A percentile compares a stretch with the other conserved stretches of the same genome.
These are phyloP conservation scores for Amiota mariae DNA, from an alignment of 2,888 invertebrate species.

Conservation along the genomic window DNA sequence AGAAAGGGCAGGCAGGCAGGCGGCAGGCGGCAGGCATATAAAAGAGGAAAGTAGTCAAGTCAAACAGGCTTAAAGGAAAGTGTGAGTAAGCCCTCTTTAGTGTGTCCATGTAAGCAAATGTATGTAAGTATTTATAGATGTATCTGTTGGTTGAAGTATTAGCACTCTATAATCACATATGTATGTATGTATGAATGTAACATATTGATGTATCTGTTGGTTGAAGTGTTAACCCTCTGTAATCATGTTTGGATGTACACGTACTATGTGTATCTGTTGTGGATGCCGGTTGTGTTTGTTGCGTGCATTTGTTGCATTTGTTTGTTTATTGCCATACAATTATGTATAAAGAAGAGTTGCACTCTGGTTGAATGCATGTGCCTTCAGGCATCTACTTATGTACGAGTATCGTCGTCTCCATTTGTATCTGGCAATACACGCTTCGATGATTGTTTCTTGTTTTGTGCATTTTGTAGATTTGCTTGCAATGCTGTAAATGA, in stretches of 20 bases:
- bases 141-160: too few species aligned
- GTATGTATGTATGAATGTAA: too few species aligned
- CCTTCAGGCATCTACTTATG: too few species aligned
- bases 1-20: not conserved
- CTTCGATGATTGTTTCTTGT: not conserved
- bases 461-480: constrained; percentile 1
- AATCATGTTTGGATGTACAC: too few species aligned
- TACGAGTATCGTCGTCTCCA: too few species aligned
- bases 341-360: not conserved
- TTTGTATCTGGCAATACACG: too few species aligned
- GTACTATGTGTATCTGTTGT: not conserved
- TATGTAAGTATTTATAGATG: too few species aligned
- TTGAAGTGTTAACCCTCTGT: not conserved
- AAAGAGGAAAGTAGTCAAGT: not conserved
- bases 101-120: too few species aligned
- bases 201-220: not conserved
- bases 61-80: too few species aligned
- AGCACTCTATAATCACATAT: too few species aligned
- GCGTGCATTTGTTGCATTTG: constrained; percentile 26
- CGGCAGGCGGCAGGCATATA: not conserved
- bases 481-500: constrained; percentile 13
- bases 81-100: too few species aligned
- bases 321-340: not conserved
- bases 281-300: not conserved
- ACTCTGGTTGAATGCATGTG: not conserved